phyloP scores from a whole-genome alignment of 2,797 vertebrate species.

The Dallia pectoralis region DNA sequence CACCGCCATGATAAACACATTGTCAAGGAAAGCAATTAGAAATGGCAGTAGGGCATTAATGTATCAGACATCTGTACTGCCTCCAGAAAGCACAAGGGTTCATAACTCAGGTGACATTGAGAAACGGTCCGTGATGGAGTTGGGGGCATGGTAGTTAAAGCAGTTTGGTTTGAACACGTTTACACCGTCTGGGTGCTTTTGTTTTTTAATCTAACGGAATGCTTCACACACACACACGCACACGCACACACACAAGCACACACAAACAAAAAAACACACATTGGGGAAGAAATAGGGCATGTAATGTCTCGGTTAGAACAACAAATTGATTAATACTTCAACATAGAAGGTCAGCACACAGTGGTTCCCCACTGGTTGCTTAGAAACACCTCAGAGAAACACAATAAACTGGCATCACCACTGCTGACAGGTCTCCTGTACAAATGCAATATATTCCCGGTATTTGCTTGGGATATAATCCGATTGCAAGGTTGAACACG shows the following conservation, averaged over 20 bases:
- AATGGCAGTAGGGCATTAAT: no score
- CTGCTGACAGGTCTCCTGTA: not conserved
- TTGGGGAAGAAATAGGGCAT: constrained; percentile 39
- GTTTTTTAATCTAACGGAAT: constrained; percentile 23
- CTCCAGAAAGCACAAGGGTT: no score
- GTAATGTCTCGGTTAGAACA: constrained; percentile 35
- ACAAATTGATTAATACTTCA: constrained; percentile 35
- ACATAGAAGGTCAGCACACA: constrained; percentile 29
- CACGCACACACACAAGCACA: constrained; percentile 17
- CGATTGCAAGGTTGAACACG: not conserved
- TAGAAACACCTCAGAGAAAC: constrained; percentile 18
- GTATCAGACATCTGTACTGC: no score
- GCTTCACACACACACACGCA: constrained; percentile 4
- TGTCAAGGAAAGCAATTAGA: no score
- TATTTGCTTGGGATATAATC: not conserved
- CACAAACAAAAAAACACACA: constrained; percentile 19
- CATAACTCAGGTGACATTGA: no score
- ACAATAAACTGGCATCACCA: not conserved
- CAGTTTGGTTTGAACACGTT: not conserved
- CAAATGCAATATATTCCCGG: not conserved
- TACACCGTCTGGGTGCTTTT: constrained; percentile 15
- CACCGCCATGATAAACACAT: not conserved
- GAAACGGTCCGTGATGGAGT: no score
- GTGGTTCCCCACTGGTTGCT: constrained; percentile 12
- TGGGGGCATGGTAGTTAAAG: no score